Percentiles rank a stretch among this genome's conserved stretches.
Conservation (phyloP, 2,797 vertebrate species). For the Lutjanus campechanus region DNA sequence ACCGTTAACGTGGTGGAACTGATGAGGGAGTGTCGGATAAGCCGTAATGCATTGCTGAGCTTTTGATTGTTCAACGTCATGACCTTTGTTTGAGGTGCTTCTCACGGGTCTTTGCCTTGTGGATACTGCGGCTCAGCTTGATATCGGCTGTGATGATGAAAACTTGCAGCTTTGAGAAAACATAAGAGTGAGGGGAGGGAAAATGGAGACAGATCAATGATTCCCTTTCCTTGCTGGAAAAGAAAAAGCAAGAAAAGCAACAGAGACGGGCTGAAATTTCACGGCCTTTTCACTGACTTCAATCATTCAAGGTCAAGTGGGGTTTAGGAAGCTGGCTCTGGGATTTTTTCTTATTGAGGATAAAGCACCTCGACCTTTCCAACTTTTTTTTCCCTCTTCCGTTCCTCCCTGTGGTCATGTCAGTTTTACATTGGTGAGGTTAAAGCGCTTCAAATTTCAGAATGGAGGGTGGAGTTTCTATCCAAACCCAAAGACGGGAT, state of each 20-base stretch:
- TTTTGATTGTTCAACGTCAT: conserved; percentile 54
- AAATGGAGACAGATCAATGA: conserved; percentile 45
- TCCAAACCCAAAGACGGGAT: conserved; percentile 34
- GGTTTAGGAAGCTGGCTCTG: conserved; percentile 26
- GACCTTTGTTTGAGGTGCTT: conserved; percentile 64
- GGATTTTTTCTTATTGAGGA: conserved; percentile 18
- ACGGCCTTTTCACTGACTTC: conserved; percentile 32
- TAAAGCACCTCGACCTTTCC: conserved; percentile 40
- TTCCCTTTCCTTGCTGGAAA: conserved; percentile 15
- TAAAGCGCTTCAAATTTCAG: conserved; percentile 43
- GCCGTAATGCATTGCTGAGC: conserved; percentile 24
- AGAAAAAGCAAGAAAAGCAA: conserved; percentile 12
- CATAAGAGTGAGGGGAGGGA: background rate
- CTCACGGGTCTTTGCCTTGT: conserved; percentile 28
- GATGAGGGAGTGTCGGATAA: conserved; percentile 43
- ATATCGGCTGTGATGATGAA: conserved; percentile 57
- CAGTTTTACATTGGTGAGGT: conserved; percentile 12
- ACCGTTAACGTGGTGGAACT: conserved; percentile 46
- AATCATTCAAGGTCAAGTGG: conserved; percentile 61
- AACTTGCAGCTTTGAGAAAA: conserved; percentile 56
- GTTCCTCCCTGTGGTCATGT: conserved; percentile 21
- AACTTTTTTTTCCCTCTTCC: background rate
- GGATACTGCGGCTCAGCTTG: conserved; percentile 46
- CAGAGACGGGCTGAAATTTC: conserved; percentile 23
- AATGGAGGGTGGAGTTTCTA: conserved; percentile 15